Evolutionary conservation across 2,888 invertebrate genomes (phyloP), one percentile per base, ranked within the genome.

Genomic region (Sussaba pulchella): DNA sequence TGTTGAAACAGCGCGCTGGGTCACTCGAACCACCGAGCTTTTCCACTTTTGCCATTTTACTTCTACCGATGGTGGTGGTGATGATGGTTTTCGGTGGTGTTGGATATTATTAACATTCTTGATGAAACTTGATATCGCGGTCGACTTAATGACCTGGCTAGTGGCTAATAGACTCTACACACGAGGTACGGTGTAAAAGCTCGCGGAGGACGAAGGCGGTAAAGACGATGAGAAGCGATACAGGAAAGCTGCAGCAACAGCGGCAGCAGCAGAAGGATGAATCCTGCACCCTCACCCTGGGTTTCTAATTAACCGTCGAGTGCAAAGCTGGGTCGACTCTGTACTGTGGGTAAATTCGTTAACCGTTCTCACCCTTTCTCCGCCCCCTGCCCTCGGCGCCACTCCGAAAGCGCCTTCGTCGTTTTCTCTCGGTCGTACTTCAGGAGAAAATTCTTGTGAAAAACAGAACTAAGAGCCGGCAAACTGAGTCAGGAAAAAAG

Each of bases 61-160:
- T 67, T 21, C 50, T 76, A 59, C 61, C 50, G 9, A 63, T 69
- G 59, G 63, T 59, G 74, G 61, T 57, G 52, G 61, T n/a, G n/a
- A n/a, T n/a, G n/a, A n/a, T n/a, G n/a, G n/a, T n/a, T n/a, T n/a
- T n/a, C n/a, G n/a, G n/a, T n/a, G n/a, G n/a, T n/a, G n/a, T n/a
- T n/a, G n/a, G n/a, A n/a, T 81, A 83, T 85, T 85, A 85, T 86
- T 84, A 85, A 84, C 78, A 84, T 83, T 84, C 82, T 83, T 81
- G 64, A 52, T 63, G 75, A 83, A 83, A 82, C 77, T 70, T 74
- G 57, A 81, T 80, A 71, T 73, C 71, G 81, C 74, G 63, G 47
- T 82, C 81, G 66, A 82, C 73, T 57, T 39, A 82, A 79, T 67
- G 74, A 61, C 79, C 36, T 31, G 39, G 31, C 14, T 47, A 67